Evolutionary conservation across 2,888 invertebrate species (phyloP), one percentile per base, ranked within the genome.

Genomic region (Tipula vernalis): DNA sequence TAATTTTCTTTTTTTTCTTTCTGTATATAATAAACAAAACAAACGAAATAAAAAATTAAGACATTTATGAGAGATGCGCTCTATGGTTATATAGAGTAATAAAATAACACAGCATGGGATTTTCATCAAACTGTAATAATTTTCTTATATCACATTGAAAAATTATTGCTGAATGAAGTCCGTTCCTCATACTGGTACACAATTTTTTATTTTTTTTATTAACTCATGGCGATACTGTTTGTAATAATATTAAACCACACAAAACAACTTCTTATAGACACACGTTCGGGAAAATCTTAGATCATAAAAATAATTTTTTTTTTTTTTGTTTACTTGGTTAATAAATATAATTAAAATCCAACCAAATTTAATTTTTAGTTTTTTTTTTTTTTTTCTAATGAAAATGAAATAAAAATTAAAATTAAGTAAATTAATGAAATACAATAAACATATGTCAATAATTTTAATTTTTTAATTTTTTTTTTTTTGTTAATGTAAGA

Each of bases 31-130:
- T 36, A 83, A 36, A 36, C 83, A 36, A 83, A 83, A 83, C 6
- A 13, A 83, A 83, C 6, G 13, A 84, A 84, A 84, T 39, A 84
- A 84, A 41, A 84, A 84, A 84, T 84, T 84, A 84, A 84, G 84
- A 39, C 84, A 84, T 84, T 84, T 84, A 84, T 84, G 84, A 84
- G 36, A 84, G 84, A 41, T 39, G 84, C 41, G 36, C 15, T 39
- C 84, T 84, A 39, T 39, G 41, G 28, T 71, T 71, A 28, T 28
- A 28, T 28, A 28, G 28, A 71, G 71, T 84, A 84, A 84, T 84
- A 39, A 39, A 84, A 84, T 84, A 39, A 39, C 36, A 84, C 84
- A 84, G 84, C 84, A 84, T 84, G 84, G 71, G 71, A 71, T 71
- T 71, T 71, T 71, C 71, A 71, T 71, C 71, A 71, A 71, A 71